Base-by-base conservation (phyloP, 2,888 invertebrate genomes). In the Nomada hirtipes region DNA sequence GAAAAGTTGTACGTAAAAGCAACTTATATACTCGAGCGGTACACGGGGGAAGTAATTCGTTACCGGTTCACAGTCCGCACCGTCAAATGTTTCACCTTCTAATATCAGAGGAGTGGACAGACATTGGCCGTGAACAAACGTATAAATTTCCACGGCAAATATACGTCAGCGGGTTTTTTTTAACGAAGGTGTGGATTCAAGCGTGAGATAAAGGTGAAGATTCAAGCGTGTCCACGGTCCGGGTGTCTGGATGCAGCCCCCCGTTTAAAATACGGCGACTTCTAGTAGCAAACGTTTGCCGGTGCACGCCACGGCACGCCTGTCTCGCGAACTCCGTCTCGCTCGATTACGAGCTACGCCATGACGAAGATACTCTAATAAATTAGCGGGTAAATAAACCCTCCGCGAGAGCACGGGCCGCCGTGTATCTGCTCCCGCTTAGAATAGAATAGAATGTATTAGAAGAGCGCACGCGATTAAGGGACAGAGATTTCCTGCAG, bases 271-370 rank as follows among this genome's bases (percentile, higher is more conserved):
- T 70, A 82, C 76, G 67, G 71, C 42, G 42, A 68, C 36, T 76
- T 55, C 52, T 57, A 29, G 55, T 26, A 47, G 73, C 64, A 26
- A 57, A 52, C n/a, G 53, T 61, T 57, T 18, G 50, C 18, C 52
- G 23, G 44, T 50, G 55, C 36, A 36, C 36, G 36, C 36, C 36
- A 36, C 68, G 82, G 72, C 78, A 70, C 68, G 81, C 78, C 59
- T 80, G 9, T 65, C 73, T 65, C 50, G 81, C 78, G 70, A 63
- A 84, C 76, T 76, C 76, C 84, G 85, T 87, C 86, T 75, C 89
- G 90, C 89, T 90, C 90, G 90, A 90, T 90, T 90, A 90, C 87
- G 82, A 86, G 80, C 86, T 85, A 76, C 85, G 83, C 86, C 84
- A 83, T 89, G 87, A 88, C 87, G 84, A 84, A 86, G 80, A 81